phyloP scores from a whole-genome alignment of 1,140 invertebrate genomes.

The Zaprionus ornatus region DNA sequence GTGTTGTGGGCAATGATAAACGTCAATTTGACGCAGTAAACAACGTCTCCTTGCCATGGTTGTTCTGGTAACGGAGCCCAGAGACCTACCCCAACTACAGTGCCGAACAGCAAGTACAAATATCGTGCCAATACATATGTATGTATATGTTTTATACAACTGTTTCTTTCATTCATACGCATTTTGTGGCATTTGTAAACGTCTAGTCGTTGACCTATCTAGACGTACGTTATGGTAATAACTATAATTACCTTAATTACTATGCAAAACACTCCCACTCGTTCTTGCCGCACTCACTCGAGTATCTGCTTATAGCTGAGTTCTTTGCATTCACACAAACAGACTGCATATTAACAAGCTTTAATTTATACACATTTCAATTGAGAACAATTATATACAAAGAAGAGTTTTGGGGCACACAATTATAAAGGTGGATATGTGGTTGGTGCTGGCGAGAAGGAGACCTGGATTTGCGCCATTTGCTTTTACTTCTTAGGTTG shows the following conservation, averaged over 20 bases:
- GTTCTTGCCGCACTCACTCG: too few species aligned
- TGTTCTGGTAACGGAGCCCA: slow-evolving; percentile 26
- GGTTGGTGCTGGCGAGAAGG: slow-evolving; percentile 6
- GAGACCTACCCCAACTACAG: not conserved
- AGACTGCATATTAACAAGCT: not conserved
- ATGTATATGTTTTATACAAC: not conserved
- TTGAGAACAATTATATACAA: not conserved
- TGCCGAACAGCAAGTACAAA: too few species aligned
- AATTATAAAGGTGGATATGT: slow-evolving; percentile 1
- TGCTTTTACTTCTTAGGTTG: slow-evolving; percentile 44
- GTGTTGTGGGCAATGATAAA: not conserved
- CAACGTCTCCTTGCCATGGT: slow-evolving; percentile 22
- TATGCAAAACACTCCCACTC: not conserved
- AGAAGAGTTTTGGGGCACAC: not conserved
- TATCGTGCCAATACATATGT: not conserved
- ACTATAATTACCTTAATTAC: not conserved
- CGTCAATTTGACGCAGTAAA: slow-evolving; percentile 22
- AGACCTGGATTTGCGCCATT: slow-evolving; percentile 22
- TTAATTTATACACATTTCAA: too few species aligned
- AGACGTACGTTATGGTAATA: not conserved
- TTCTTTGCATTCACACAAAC: not conserved
- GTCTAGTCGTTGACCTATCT: not conserved
- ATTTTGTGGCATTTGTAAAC: not conserved
- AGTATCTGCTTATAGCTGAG: too few species aligned
- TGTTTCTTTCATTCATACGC: too few species aligned